Conservation (phyloP, 2,797 vertebrate genomes). For the Luscinia megarhynchos region DNA sequence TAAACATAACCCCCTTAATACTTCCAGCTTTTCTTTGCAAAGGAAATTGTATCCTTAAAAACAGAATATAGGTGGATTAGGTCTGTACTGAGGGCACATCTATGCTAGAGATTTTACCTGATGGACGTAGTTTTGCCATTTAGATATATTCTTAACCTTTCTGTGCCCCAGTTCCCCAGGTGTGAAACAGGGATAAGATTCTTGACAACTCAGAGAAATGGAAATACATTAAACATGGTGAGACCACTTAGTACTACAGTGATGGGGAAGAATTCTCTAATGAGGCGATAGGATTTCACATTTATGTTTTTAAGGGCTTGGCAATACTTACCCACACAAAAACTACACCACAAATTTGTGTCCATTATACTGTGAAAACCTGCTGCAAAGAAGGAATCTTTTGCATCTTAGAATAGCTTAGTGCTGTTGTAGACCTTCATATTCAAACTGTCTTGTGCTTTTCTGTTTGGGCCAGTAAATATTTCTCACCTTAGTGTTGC, state of each 20-base stretch:
- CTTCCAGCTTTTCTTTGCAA: not conserved
- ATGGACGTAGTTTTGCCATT: not conserved
- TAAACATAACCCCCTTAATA: not conserved
- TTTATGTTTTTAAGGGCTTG: not conserved
- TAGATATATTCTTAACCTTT: not conserved
- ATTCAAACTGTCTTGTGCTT: not conserved
- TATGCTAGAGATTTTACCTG: not conserved
- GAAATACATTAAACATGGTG: not conserved
- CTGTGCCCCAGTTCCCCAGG: not conserved
- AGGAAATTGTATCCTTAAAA: not conserved
- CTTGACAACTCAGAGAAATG: not conserved
- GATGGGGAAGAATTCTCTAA: not conserved
- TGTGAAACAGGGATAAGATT: not conserved
- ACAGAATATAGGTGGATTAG: not conserved
- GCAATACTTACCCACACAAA: not conserved
- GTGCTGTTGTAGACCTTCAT: not conserved
- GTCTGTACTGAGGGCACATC: not conserved
- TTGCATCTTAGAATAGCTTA: not conserved
- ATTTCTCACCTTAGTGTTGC: not conserved
- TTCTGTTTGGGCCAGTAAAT: not conserved
- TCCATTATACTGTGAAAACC: not conserved
- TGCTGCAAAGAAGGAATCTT: not conserved
- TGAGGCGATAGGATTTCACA: not conserved
- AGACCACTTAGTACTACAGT: not conserved
- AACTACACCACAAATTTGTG: not conserved